Conservation (phyloP, 2,888 invertebrate genomes). For the Nowickia ferox region DNA sequence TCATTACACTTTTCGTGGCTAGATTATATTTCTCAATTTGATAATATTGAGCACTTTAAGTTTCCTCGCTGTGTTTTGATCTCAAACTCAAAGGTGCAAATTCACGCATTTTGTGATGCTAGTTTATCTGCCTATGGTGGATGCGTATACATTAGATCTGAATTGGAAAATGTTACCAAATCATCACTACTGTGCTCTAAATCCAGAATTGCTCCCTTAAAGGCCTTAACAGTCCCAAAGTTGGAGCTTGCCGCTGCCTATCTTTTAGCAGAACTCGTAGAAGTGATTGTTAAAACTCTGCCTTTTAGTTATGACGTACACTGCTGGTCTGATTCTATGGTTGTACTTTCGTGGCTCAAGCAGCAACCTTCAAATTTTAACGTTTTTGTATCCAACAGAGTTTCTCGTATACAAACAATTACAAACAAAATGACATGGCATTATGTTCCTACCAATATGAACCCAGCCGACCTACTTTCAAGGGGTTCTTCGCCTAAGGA, state of each 20-base stretch:
- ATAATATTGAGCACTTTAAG: conserved; percentile 31
- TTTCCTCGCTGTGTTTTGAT: conserved; percentile 12
- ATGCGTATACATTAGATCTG: conserved; percentile 44
- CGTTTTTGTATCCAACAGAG: conserved; percentile 50
- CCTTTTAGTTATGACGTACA: conserved; percentile 32
- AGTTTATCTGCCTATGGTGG: conserved; percentile 4
- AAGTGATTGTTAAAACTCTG: conserved; percentile 29
- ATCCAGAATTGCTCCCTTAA: conserved; percentile 42
- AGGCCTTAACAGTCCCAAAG: conserved; percentile 53
- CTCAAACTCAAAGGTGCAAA: conserved; percentile 10
- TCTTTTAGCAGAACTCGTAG: conserved; percentile 13
- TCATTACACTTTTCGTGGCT: not conserved
- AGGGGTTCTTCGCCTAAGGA: conserved; percentile 26
- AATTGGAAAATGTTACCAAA: too few relatives aligned
- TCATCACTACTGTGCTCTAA: conserved; percentile 27
- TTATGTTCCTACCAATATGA: conserved; percentile 49
- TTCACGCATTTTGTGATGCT: conserved; percentile 49
- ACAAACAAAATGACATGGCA: conserved; percentile 58
- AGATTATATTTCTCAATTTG: not conserved
- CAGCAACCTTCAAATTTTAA: conserved; percentile 57
- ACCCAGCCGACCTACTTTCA: conserved; percentile 20
- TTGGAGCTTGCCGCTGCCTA: conserved; percentile 35
- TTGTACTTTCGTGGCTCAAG: conserved; percentile 53
- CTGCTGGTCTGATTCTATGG: conserved; percentile 64
- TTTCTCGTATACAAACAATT: conserved; percentile 41